Conservation (phyloP, 2,113 vertebrate genomes). For the Plotosus lineatus region DNA sequence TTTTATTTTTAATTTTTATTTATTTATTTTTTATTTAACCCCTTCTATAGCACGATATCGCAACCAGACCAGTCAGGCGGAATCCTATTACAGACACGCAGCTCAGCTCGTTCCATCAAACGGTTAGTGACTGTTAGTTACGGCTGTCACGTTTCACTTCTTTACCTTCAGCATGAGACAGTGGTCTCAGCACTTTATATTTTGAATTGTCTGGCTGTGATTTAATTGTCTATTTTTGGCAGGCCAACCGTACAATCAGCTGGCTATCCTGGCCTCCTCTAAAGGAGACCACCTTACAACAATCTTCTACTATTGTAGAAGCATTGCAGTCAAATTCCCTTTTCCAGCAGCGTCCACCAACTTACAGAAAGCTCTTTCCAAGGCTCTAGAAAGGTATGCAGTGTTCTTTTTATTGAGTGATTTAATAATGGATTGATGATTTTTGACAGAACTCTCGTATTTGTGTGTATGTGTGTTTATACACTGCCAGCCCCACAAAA, state of each 20-base stretch:
- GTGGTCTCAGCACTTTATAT: neutral
- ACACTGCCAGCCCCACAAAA: too few relatives aligned
- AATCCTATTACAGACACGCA: constrained; percentile 97
- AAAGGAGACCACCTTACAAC: constrained; percentile 99
- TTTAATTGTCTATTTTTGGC: too few relatives aligned
- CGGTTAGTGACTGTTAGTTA: constrained; percentile 67
- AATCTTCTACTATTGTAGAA: constrained; percentile 99
- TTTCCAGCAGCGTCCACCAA: constrained; percentile 99
- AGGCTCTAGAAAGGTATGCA: constrained; percentile 93
- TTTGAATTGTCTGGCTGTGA: constrained; percentile 9
- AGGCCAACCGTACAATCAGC: constrained; percentile 99
- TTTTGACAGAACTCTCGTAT: too few relatives aligned
- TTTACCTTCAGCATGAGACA: neutral
- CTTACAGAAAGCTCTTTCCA: constrained; percentile 98
- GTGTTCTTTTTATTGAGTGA: neutral
- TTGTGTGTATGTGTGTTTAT: too few relatives aligned
- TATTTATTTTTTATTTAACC: neutral
- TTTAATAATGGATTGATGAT: too few relatives aligned
- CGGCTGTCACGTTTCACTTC: neutral
- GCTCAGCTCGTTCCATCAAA: constrained; percentile 99
- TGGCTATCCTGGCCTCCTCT: constrained; percentile 98
- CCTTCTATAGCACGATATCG: constrained; percentile 87
- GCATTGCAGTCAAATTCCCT: constrained; percentile 98
- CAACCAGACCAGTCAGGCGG: constrained; percentile 99
- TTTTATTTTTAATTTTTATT: neutral